phyloP scores from a whole-genome alignment of 2,113 vertebrate species.

The Hippotragus niger region DNA sequence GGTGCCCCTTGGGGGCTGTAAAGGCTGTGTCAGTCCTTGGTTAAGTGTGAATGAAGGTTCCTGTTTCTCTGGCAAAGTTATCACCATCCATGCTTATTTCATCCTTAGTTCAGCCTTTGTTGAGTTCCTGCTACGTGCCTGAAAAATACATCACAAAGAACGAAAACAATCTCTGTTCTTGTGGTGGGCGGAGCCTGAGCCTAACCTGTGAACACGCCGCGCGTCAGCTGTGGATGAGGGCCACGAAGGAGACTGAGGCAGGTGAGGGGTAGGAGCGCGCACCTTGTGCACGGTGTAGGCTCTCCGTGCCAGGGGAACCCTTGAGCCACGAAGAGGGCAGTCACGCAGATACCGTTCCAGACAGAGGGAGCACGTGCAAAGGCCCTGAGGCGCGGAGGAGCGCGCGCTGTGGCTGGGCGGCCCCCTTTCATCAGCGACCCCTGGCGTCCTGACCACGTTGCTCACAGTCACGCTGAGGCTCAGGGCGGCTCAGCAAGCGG shows the following conservation, averaged over 20 bases:
- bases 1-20: neutral
- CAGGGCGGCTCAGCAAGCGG: neutral
- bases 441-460: neutral
- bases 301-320: neutral
- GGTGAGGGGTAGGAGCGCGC: neutral
- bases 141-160: accelerated
- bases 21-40: neutral
- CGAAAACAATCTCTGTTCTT: neutral
- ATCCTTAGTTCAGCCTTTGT: neutral
- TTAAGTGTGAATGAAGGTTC: neutral
- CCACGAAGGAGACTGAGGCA: neutral
- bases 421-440: neutral
- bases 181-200: neutral
- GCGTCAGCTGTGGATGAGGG: neutral
- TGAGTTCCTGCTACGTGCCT: neutral
- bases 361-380: neutral
- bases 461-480: neutral
- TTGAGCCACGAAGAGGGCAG: neutral
- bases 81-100: neutral
- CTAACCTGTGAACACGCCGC: neutral
- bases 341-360: neutral
- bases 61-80: neutral
- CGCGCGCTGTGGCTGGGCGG: accelerated
- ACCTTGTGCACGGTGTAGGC: neutral
- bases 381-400: neutral